Evolutionary conservation across 2,113 vertebrate species (phyloP).

Genomic region (Rhineura floridana): DNA sequence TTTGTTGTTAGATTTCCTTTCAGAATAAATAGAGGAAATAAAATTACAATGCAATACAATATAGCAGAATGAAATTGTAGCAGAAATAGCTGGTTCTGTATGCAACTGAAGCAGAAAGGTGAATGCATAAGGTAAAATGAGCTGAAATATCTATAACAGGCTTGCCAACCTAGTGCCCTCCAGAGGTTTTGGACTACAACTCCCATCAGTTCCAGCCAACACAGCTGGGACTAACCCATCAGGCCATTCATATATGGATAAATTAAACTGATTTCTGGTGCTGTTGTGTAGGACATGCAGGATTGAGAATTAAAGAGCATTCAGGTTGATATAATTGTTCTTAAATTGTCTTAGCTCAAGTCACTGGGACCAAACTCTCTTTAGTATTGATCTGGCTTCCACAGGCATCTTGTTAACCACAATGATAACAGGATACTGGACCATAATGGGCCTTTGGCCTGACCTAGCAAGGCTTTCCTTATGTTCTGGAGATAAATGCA

Average conservation of each 20-base stretch:
- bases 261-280: constrained; percentile 23
- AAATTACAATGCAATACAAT: constrained; percentile 25
- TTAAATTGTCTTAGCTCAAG: constrained; percentile 46
- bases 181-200: too few relatives aligned
- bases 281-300: constrained; percentile 40
- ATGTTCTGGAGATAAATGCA: too few relatives aligned
- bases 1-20: too few relatives aligned
- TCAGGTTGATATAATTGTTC: constrained; percentile 40
- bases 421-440: too few relatives aligned
- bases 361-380: neutral
- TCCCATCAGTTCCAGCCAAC: too few relatives aligned
- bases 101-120: constrained; percentile 49
- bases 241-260: constrained; percentile 54
- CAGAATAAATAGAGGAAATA: constrained; percentile 47
- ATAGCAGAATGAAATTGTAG: constrained; percentile 31
- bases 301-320: neutral
- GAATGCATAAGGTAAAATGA: constrained; percentile 50
- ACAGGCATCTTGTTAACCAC: too few relatives aligned
- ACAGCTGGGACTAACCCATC: too few relatives aligned
- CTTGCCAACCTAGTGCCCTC: too few relatives aligned
- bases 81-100: constrained; percentile 53
- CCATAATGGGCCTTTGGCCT: too few relatives aligned
- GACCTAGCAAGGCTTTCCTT: too few relatives aligned
- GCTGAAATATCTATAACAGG: constrained; percentile 42
- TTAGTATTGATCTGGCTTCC: too few relatives aligned